These are phyloP conservation scores for Mimas tiliae DNA, from an alignment of 2,888 invertebrate species.

Conservation along the genomic window DNA sequence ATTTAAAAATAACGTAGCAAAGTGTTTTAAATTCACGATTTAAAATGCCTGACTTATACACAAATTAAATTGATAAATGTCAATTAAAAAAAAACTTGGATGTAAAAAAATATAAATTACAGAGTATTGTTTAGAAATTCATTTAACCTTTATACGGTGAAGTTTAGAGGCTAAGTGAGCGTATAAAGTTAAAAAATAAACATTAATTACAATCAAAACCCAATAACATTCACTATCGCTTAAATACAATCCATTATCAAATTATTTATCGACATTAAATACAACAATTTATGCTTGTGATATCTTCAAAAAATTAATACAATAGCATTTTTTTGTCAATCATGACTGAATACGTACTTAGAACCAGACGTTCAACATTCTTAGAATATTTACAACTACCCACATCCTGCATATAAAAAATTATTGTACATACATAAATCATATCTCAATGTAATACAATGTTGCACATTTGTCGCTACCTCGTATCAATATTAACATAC, in stretches of 20 bases:
- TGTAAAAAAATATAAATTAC: neutral
- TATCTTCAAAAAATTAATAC: constrained; percentile 14
- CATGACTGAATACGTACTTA: constrained; percentile 9
- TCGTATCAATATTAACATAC: constrained; percentile 23
- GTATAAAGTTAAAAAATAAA: neutral
- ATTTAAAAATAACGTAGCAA: neutral
- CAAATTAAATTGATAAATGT: neutral
- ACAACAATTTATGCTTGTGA: neutral
- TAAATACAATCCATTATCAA: neutral
- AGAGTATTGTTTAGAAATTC: neutral
- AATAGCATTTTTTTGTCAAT: constrained; percentile 19
- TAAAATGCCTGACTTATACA: neutral
- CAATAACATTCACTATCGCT: constrained; percentile 10
- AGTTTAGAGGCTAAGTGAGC: constrained; percentile 23
- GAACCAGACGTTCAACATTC: constrained; percentile 19
- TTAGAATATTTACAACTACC: constrained; percentile 20
- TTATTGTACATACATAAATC: constrained; percentile 13
- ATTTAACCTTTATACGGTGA: neutral
- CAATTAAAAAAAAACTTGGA: neutral
- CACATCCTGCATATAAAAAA: constrained; percentile 24
- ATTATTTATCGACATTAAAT: neutral
- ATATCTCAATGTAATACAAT: constrained; percentile 20
- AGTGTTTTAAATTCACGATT: neutral
- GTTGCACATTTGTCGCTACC: constrained; percentile 21
- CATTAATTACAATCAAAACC: constrained; percentile 6